Conservation (phyloP, 2,888 invertebrate species). For the Mimachlamys varia region DNA sequence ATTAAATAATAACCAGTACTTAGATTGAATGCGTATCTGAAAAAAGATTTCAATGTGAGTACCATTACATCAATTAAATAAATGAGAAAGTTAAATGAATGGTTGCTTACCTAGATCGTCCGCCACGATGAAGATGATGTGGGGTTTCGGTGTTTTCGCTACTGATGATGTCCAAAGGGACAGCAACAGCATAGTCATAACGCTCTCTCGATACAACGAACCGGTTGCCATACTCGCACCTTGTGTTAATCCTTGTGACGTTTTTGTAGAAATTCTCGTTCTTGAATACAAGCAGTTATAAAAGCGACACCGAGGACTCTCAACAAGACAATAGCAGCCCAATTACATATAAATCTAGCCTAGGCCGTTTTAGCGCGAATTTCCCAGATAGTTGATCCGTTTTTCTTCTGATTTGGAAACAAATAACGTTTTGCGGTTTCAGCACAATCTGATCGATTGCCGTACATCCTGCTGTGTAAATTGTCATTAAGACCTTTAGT, state of each 20-base stretch:
- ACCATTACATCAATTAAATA: too few species aligned
- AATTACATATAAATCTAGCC: too few species aligned
- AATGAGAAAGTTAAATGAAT: too few species aligned
- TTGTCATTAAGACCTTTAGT: background rate
- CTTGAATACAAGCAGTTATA: background rate
- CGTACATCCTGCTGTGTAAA: background rate
- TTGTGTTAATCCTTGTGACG: background rate
- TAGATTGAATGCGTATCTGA: too few species aligned
- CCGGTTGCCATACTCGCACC: background rate
- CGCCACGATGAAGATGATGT: background rate
- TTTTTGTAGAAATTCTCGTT: background rate
- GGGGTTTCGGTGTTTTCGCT: background rate
- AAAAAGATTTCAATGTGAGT: too few species aligned
- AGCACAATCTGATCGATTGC: background rate
- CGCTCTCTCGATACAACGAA: background rate
- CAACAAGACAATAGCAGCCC: background rate
- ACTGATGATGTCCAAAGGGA: background rate
- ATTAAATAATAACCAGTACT: too few species aligned
- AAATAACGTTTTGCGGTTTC: background rate
- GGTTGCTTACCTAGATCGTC: background rate
- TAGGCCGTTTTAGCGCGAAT: background rate
- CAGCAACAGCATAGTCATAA: background rate
- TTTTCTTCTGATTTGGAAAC: background rate
- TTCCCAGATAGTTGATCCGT: background rate
- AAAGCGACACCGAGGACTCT: background rate